Evolutionary conservation across 2,888 invertebrate genomes (phyloP), one percentile per base, ranked within the genome.

Genomic region (Dynastes maya): DNA sequence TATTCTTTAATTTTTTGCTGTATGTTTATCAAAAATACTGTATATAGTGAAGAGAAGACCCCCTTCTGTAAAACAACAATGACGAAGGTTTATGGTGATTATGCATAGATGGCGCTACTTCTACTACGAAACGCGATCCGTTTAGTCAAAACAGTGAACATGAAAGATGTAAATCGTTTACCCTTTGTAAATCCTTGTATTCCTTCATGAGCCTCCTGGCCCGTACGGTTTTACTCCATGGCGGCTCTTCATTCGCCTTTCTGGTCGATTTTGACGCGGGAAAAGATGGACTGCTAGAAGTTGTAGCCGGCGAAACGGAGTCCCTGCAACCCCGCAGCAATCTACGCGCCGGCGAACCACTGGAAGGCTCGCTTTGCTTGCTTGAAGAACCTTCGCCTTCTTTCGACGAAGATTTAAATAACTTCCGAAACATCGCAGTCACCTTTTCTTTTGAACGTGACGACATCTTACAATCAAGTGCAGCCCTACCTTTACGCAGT

Each of bases 201-300:
- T 96, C 96, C 88, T 96, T 96, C 96, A 96, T 96, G 78, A 96
- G 91, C 68, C 96, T 90, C 80, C 95, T 91, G 49, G 95, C 92
- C 82, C 96, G 92, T 75, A 94, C 93, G 67, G 91, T 91, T 85
- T 91, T 91, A 84, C 91, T 91, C 92, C 91, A 84, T 90, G 85
- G 91, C 81, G 83, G 89, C 84, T 77, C 80, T 40, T 85, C 86
- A n/a, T 84, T 81, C 63, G 84, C 84, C 88, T 86, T 71, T 88
- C 89, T 49, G 55, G 16, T 64, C 27, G 78, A 70, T 79, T 77
- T 77, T 16, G 79, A 40, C n/a, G 55, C 37, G 5, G 90, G 86
- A 83, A 91, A 88, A 82, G 88, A 89, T 0, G 90, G 91, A 84
- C 90, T 91, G 13, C 90, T 87, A 0, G 90, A 90, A 90, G 84